A percentile compares a stretch with the other conserved stretches of the same genome.
These are phyloP conservation scores for Ciconia maguari DNA, from an alignment of 2,113 vertebrate genomes.

Conservation along the genomic window DNA sequence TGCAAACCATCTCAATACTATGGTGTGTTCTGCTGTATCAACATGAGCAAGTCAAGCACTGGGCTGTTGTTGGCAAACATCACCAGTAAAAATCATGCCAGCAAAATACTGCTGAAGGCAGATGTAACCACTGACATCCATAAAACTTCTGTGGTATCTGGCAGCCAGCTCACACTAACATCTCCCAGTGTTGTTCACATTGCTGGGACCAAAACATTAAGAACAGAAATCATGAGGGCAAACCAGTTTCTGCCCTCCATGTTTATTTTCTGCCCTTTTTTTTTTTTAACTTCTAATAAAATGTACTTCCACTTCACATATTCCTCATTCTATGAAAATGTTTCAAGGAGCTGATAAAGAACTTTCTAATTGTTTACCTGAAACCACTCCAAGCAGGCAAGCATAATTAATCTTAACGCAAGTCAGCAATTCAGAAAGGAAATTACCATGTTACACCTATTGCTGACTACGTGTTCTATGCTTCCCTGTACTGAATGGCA, in stretches of 20 bases:
- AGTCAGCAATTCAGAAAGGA: constrained; percentile 32
- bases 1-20: neutral
- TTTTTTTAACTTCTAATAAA: neutral
- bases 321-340: neutral
- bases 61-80: neutral
- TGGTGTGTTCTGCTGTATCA: neutral
- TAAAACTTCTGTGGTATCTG: neutral
- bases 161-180: neutral
- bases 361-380: constrained; percentile 33
- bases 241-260: neutral
- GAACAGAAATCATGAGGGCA: neutral
- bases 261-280: neutral
- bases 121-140: neutral
- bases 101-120: neutral
- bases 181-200: neutral
- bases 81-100: neutral
- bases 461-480: neutral
- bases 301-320: neutral
- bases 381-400: constrained; percentile 20
- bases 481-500: neutral
- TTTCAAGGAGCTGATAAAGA: constrained; percentile 12
- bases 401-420: constrained; percentile 12
- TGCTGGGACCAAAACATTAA: neutral
- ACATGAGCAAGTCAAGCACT: neutral
- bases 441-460: neutral